Conservation (phyloP, 1,140 invertebrate species). For the Tetragnatha versicolor region DNA sequence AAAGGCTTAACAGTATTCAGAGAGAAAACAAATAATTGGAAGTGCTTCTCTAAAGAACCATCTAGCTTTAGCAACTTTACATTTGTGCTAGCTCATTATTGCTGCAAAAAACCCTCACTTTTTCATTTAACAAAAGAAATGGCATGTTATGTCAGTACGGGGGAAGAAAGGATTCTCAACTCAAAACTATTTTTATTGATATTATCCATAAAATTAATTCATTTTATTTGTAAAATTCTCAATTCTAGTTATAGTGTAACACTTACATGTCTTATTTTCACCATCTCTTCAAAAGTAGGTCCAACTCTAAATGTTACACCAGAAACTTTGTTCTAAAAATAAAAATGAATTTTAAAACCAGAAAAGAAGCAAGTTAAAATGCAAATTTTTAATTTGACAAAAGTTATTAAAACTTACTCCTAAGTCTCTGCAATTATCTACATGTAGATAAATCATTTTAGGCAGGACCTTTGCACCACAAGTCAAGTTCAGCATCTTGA, state of each 20-base stretch:
- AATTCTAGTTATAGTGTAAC: background rate
- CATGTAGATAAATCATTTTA: conserved; percentile 78
- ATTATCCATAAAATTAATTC: background rate
- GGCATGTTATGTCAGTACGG: no score
- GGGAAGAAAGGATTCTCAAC: background rate
- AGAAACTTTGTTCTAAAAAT: conserved; percentile 85
- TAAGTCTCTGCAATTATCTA: conserved; percentile 91
- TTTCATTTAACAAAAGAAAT: no score
- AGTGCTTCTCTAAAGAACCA: no score
- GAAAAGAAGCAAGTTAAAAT: background rate
- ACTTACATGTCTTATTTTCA: conserved; percentile 73
- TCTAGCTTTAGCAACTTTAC: no score
- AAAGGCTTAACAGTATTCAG: no score
- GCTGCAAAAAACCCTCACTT: no score
- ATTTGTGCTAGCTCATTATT: no score
- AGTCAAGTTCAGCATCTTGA: conserved; percentile 75
- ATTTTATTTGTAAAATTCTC: background rate
- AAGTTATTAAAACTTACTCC: conserved; percentile 69
- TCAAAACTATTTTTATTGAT: background rate
- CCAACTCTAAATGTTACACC: conserved; percentile 83
- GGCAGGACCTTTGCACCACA: conserved; percentile 65
- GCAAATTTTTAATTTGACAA: background rate
- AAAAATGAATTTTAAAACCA: conserved; percentile 15
- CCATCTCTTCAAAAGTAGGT: conserved; percentile 78
- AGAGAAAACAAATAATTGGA: no score